Evolutionary conservation across 2,888 invertebrate species (phyloP), one percentile per base, ranked within the genome.

Genomic region (Xanthorhoe designata): DNA sequence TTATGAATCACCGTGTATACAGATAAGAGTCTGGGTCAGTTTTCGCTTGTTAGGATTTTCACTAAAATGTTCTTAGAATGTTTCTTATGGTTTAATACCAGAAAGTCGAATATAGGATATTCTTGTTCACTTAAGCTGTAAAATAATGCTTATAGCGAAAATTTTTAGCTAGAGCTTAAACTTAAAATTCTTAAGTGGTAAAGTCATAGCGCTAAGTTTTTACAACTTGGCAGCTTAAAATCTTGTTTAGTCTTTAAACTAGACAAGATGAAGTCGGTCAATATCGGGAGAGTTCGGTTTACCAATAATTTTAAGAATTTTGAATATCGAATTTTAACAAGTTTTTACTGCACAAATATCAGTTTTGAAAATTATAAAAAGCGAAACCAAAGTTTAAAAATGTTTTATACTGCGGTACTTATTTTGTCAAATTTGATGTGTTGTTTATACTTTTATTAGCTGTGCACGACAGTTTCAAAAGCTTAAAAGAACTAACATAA

Each of bases 211-310:
- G 55, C 56, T 65, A 67, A 69, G 64, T 64, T 64, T 68, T 71
- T 62, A 71, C 54, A 51, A 64, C 66, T 66, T 67, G 38, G 62
- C 47, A 75, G 74, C 78, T 78, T 80, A 78, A 80, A 82, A 78
- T 74, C 76, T 81, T 76, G 69, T 72, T 77, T 73, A 80, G 77
- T 57, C 47, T 53, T 53, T 32, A 56, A 57, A 53, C 57, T 61
- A 45, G 61, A 5, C 8, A 66, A 61, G 66, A 42, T 13, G 6
- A 32, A 53, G 53, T 52, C 38, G 7, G 5, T 17, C 6, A 17
- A 9, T n/a, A 0, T 38, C 55, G 15, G 6, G 38, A 55, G 61
- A 49, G 55, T 61, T 61, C 61, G 4, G 24, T 24, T 24, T 24
- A 24, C 24, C 24, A 42, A 2, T 42, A 13, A 13, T 42, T 42